Percentiles rank a stretch among this genome's conserved stretches.
These are phyloP conservation scores for Phataginus tetradactyla DNA, from an alignment of 2,797 vertebrate genomes.

Conservation along the genomic window DNA sequence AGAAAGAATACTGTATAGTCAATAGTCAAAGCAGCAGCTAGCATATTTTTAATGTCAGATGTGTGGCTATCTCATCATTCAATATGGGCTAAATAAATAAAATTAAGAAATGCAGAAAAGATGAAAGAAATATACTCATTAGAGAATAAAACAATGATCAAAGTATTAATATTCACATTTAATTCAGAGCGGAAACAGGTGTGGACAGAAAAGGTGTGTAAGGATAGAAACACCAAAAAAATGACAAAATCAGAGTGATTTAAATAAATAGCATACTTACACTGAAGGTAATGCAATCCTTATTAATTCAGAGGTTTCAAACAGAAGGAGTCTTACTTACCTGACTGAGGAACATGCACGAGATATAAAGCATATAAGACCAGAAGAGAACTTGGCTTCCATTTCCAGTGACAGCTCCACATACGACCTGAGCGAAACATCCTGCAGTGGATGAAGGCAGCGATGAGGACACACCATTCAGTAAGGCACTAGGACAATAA, in stretches of 20 bases:
- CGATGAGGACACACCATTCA: conserved; percentile 33
- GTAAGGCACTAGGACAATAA: not conserved
- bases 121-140: conserved; percentile 52
- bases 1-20: conserved; percentile 7
- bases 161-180: not conserved
- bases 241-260: not conserved
- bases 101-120: not conserved
- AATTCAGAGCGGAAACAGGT: not conserved
- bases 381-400: conserved; percentile 87
- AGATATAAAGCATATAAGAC: conserved; percentile 79
- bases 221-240: not conserved
- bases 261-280: not conserved
- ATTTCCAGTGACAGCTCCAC: conserved; percentile 89
- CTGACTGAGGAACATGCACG: conserved; percentile 82
- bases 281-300: not conserved
- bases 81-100: conserved; percentile 61
- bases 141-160: conserved; percentile 45
- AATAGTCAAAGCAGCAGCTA: conserved; percentile 34
- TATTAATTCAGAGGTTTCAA: not conserved
- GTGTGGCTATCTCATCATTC: conserved; percentile 41
- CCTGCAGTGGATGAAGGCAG: conserved; percentile 82
- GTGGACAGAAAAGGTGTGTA: not conserved
- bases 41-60: not conserved
- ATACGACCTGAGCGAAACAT: conserved; percentile 85
- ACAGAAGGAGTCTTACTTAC: conserved; percentile 82